phyloP scores from a whole-genome alignment of 2,888 invertebrate genomes.

The Ochropleura leucogaster region DNA sequence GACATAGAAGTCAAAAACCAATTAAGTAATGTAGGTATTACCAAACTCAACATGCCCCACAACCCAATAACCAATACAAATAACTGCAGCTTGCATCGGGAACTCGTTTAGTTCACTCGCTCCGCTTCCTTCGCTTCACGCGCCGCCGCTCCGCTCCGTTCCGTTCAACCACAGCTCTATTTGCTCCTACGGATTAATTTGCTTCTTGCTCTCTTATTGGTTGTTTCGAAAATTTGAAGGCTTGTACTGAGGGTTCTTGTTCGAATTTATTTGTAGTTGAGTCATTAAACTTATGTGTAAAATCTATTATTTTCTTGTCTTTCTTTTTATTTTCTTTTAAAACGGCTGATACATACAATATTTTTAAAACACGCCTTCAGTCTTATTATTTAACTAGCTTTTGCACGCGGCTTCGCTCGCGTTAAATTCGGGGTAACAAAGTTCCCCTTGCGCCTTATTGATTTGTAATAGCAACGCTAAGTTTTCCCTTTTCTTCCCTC shows the following conservation, averaged over 20 bases:
- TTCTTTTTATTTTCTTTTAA: no score
- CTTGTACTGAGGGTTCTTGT: background rate
- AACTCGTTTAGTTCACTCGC: slow-evolving; percentile 17
- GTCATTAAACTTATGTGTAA: background rate
- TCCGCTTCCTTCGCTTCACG: slow-evolving; percentile 30
- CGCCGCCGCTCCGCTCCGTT: background rate
- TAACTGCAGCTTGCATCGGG: slow-evolving; percentile 15
- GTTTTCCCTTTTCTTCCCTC: no score
- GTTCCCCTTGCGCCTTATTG: no score
- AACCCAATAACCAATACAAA: slow-evolving; percentile 1
- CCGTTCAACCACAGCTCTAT: slow-evolving; percentile 12
- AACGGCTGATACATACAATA: no score
- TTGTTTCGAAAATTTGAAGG: background rate
- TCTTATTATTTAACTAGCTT: no score
- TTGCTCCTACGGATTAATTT: slow-evolving; percentile 27
- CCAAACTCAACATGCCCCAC: background rate
- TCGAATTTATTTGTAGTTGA: background rate
- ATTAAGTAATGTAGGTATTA: slow-evolving; percentile 7
- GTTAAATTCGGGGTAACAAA: no score
- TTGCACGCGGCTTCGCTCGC: no score
- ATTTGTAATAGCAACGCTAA: no score
- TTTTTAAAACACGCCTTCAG: no score
- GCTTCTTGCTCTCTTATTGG: slow-evolving; percentile 11
- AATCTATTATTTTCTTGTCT: no score
- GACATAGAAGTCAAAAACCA: background rate